A percentile compares a stretch with the other conserved stretches of the same genome.
These are phyloP conservation scores for Polymixis lichenea DNA, from an alignment of 2,888 invertebrate genomes.

Conservation along the genomic window DNA sequence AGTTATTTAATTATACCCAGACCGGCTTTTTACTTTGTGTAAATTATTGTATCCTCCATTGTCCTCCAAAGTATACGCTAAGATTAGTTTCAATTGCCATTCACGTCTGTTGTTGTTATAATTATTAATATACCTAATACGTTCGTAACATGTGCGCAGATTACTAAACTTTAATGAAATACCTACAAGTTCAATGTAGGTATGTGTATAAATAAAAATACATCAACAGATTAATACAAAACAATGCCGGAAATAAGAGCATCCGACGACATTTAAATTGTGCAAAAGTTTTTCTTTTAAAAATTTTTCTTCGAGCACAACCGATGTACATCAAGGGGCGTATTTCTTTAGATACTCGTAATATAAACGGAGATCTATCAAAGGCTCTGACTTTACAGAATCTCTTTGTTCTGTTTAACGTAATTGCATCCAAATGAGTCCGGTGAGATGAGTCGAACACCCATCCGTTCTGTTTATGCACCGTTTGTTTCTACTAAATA, in stretches of 20 bases:
- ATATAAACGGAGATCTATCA: conserved; percentile 54
- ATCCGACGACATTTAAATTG: conserved; percentile 19
- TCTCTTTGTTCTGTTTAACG: conserved; percentile 66
- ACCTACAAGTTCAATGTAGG: neutral
- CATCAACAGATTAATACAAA: neutral
- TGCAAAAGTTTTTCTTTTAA: conserved; percentile 19
- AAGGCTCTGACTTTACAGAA: conserved; percentile 55
- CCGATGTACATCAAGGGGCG: conserved; percentile 15
- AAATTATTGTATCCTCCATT: too few species aligned
- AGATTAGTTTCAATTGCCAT: neutral
- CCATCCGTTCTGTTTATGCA: conserved; percentile 56
- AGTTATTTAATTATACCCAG: too few species aligned
- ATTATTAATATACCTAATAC: neutral
- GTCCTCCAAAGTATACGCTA: neutral
- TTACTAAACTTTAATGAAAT: neutral
- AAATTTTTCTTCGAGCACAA: neutral
- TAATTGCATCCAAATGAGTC: conserved; percentile 67
- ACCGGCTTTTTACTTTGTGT: too few species aligned
- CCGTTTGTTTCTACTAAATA: conserved; percentile 62
- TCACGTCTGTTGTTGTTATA: neutral
- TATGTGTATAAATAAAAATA: neutral
- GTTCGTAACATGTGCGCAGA: neutral
- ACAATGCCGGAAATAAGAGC: neutral
- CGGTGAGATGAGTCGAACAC: conserved; percentile 59
- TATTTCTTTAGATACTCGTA: conserved; percentile 27